A percentile compares a stretch with the other conserved stretches of the same genome.
These are phyloP conservation scores for Tiaroga cobitis DNA, from an alignment of 2,797 vertebrate species.

Conservation along the genomic window DNA sequence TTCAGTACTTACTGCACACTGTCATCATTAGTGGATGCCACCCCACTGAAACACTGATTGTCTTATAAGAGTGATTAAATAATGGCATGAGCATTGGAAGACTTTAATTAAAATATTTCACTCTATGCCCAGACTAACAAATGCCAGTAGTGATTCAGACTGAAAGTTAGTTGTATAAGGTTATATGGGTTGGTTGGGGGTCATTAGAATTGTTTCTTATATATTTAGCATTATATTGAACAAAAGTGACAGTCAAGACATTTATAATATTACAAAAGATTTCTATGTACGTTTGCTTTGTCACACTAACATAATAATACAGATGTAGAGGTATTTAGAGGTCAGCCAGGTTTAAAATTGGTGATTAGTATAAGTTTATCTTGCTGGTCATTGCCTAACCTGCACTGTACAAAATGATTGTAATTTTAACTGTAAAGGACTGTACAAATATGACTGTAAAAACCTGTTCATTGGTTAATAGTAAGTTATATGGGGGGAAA, in stretches of 20 bases:
- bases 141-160: too few species aligned
- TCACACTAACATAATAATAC: not conserved
- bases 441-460: too few species aligned
- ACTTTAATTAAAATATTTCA: not conserved
- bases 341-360: not conserved
- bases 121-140: not conserved
- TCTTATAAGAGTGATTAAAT: too few species aligned
- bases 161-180: not conserved
- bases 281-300: not conserved
- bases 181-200: too few species aligned
- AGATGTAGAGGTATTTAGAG: not conserved
- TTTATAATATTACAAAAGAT: not conserved
- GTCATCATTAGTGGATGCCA: not conserved
- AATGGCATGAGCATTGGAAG: not conserved
- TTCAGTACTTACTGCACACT: not conserved
- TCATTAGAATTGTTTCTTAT: too few species aligned
- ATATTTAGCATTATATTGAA: not conserved
- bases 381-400: too few species aligned
- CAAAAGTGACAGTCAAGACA: not conserved
- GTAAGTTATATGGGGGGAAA: too few species aligned
- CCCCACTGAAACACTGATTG: not conserved
- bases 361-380: not conserved
- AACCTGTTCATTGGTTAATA: too few species aligned
- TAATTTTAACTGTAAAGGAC: too few species aligned
- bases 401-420: too few species aligned